Base-by-base conservation (phyloP, 2,888 invertebrate species). In the Thymelicus sylvestris region DNA sequence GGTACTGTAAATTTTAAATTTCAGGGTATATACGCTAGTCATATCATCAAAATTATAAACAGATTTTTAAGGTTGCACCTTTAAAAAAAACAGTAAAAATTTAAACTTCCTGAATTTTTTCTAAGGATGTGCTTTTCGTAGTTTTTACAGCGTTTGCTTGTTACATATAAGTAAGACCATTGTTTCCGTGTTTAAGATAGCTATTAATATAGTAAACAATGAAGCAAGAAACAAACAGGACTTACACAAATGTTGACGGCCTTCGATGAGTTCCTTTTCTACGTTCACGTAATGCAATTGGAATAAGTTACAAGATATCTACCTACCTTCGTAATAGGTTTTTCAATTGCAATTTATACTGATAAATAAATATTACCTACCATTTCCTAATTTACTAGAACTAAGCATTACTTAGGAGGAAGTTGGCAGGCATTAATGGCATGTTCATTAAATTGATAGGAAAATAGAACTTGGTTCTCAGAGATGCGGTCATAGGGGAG, bases 401-500 rank as follows among this genome's bases (percentile, higher is more conserved):
- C 52, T 15, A 8, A 19, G 19, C 10, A 2, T 52, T 52, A 52
- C 52, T 52, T 15, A 52, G 7, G 24, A 55, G 55, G 55, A 55
- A 55, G 24, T 55, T 6, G 8, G 24, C n/a, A 55, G 3, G 19
- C 15, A 19, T 55, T 55, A 55, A 55, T 55, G 10, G 55, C 24
- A 24, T 24, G 55, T 55, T 52, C 50, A 50, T 50, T 50, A 50
- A 19, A 52, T 19, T 52, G 52, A 52, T 52, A 1, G 19, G 52
- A 50, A 50, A 50, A 50, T 52, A 52, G 50, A 52, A 52, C 50
- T 15, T 15, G 6, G 66, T 72, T 59, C 67, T 65, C 24, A 57
- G 57, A 60, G 72, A 74, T 74, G 66, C 73, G 66, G 52, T 70
- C 70, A 38, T n/a, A 66, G 44, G 55, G 47, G 10, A 71, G 70